Evolutionary conservation across 2,888 invertebrate species (phyloP), one percentile per base, ranked within the genome.

Genomic region (Chrysodeixis includens): DNA sequence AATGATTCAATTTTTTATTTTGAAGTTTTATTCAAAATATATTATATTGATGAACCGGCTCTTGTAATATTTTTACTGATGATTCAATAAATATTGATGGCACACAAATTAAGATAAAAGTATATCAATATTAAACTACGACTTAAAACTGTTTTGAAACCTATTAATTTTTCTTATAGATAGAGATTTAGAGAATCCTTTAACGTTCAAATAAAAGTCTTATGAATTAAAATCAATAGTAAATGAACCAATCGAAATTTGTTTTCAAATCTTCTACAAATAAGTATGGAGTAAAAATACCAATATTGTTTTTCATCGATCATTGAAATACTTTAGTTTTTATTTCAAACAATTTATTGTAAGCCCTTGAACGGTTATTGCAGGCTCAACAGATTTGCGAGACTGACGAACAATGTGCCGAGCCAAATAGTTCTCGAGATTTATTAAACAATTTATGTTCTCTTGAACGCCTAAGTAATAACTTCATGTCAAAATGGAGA

Each of bases 401-500:
- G 56, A 20, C 55, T 63, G 57, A 65, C 49, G 49, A 69, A 66
- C 58, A 40, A 69, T 64, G 54, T 52, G 46, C 26, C 16, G n/a
- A 71, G 69, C 70, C 70, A 69, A 77, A 74, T 81, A 74, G 71
- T 72, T 61, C 18, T 54, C 53, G 46, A 68, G 71, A 79, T 82
- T 78, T 71, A 76, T 76, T 65, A 46, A 59, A 63, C 65, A 58
- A 54, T 40, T 20, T 62, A 44, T 53, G 59, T 71, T 69, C 63
- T 56, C 70, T 56, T 49, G 51, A 71, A 64, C 81, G 80, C 74
- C 79, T 78, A 79, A 78, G 86, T 84, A 85, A 86, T 84, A 82
- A 83, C 83, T 83, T 83, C 69, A 78, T 84, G 85, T 84, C 85
- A 84, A 82, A 82, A 76, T 79, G 74, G 80, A 82, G 78, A 76